Evolutionary conservation across 2,113 vertebrate species (phyloP).

Genomic region (Recurvirostra avosetta): DNA sequence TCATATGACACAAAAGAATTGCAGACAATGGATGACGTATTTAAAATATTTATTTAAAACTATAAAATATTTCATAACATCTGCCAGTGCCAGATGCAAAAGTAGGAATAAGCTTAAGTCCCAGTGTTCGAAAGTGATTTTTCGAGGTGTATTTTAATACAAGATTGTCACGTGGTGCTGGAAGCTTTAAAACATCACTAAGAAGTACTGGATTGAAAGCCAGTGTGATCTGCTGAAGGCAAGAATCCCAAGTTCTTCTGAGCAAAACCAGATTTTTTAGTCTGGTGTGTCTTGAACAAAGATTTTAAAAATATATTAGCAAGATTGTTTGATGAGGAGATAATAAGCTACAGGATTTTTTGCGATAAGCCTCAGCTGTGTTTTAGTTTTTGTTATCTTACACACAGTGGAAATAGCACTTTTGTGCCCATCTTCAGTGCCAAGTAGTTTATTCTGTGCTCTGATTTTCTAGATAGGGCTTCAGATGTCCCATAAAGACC

Average conservation of each 20-base stretch:
- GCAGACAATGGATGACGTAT: background rate
- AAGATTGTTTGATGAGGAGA: background rate
- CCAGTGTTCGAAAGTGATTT: background rate
- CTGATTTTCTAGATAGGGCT: background rate
- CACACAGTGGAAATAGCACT: background rate
- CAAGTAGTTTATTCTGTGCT: background rate
- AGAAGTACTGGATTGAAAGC: background rate
- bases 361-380: background rate
- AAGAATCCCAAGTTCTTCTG: background rate
- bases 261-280: background rate
- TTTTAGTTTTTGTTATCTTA: background rate
- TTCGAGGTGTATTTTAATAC: background rate
- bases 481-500: background rate
- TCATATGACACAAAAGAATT: background rate
- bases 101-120: background rate
- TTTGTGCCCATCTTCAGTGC: background rate
- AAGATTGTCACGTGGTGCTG: background rate
- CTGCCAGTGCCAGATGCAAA: background rate
- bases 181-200: background rate
- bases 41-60: conserved; percentile 14
- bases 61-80: background rate
- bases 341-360: background rate
- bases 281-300: background rate
- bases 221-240: background rate
- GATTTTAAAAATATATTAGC: background rate